Evolutionary conservation across 1,140 invertebrate genomes (phyloP), one percentile per base, ranked within the genome.

Genomic region (Coelopa frigida): DNA sequence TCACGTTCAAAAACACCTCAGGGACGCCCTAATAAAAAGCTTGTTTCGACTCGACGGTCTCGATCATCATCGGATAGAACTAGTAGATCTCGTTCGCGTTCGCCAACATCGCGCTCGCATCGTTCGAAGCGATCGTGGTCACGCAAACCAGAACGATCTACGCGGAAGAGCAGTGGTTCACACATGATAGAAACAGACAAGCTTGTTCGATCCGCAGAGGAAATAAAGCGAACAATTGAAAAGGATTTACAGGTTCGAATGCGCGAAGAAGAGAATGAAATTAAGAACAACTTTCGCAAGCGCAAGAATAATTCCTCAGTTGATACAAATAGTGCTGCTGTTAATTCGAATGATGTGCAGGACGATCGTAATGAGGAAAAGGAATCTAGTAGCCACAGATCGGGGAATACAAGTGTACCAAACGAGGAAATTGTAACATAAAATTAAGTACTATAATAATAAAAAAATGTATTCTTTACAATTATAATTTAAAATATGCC

Each of bases 41-140:
- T 68, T 29, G 61, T 59, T 10, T 68, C 61, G 0, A 68, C 62
- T 3, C 60, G 65, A n/a, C 54, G 65, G 5, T 68, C 65, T 2
- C 60, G 57, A 18, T 56, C 65, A 18, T 44, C 41, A 10, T 67
- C 68, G 1, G 54, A 58, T 3, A 65, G 64, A 0, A 73, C 73
- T 4, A 57, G 68, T 7, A 70, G 71, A 21, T 76, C 74, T 0
- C 55, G 71, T 5, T 76, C 74, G 0, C 54, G 57, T 1, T 51
- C 54, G 24, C 45, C 32, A n/a, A n/a, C n/a, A 8, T 52, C 47
- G 8, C 41, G 44, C n/a, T 63, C 63, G 5, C 43, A 48, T 21
- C 59, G 53, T 40, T 57, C 51, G 33, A 70, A 61, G 46, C 74
- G 70, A 5, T 73, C 70, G 0, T 69, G 66, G 29, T 72, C 70